phyloP scores from a whole-genome alignment of 92 coral and sea anemone genomes.

The Siderastrea siderea region DNA sequence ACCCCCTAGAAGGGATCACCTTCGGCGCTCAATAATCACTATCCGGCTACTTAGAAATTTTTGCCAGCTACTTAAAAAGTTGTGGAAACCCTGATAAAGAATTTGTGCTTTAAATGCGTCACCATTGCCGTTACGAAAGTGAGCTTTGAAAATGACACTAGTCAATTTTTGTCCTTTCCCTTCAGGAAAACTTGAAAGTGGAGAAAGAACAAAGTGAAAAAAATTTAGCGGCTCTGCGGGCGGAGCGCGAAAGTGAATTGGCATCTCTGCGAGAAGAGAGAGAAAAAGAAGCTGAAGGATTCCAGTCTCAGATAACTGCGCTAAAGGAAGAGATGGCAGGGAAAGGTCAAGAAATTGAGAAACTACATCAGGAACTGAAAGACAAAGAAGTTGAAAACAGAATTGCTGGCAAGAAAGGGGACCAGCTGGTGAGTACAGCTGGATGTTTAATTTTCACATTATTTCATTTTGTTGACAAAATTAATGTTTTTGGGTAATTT shows the following conservation, averaged over 20 bases:
- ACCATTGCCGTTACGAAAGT: too few species aligned
- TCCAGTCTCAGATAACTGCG: constrained; percentile 57
- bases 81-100: too few species aligned
- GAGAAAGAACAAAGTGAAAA: constrained; percentile 83
- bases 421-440: constrained; percentile 88
- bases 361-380: constrained; percentile 83
- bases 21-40: too few species aligned
- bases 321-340: constrained; percentile 66
- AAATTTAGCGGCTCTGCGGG: constrained; percentile 63
- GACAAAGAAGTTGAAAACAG: constrained; percentile 96
- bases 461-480: too few species aligned
- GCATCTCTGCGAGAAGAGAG: constrained; percentile 58
- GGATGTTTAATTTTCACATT: too few species aligned
- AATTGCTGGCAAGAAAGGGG: constrained; percentile 98
- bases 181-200: constrained; percentile 70
- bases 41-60: too few species aligned
- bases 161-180: background rate
- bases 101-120: too few species aligned
- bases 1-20: too few species aligned
- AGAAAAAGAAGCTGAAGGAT: constrained; percentile 43
- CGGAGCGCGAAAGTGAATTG: constrained; percentile 76
- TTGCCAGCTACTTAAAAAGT: too few species aligned
- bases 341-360: constrained; percentile 69
- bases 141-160: too few species aligned
- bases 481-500: too few species aligned